phyloP scores from a whole-genome alignment of 2,797 vertebrate genomes.

The Lagocephalus sceleratus region DNA sequence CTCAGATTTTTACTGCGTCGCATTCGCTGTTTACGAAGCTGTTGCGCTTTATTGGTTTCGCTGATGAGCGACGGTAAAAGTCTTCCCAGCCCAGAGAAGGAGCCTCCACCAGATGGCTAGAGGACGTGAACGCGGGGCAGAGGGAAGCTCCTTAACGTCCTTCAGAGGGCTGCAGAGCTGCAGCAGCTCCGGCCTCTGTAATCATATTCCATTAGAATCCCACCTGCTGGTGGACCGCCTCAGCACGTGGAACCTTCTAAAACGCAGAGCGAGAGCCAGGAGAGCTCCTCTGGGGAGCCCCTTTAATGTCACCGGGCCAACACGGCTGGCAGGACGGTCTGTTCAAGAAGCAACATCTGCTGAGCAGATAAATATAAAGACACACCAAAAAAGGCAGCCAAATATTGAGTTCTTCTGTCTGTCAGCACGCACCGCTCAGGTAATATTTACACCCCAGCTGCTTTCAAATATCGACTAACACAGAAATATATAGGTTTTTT shows the following conservation, averaged over 20 bases:
- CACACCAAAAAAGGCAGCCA: not conserved
- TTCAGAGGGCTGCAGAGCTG: slow-evolving; percentile 2
- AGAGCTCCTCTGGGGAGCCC: slow-evolving; percentile 41
- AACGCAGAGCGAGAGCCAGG: slow-evolving; percentile 53
- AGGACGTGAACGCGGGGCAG: not conserved
- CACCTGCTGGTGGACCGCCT: slow-evolving; percentile 60
- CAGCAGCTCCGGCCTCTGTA: slow-evolving; percentile 60
- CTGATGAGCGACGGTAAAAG: not conserved
- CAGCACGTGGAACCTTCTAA: slow-evolving; percentile 58
- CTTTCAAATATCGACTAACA: slow-evolving; percentile 2
- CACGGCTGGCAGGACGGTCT: slow-evolving; percentile 5
- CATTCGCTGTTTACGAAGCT: not conserved
- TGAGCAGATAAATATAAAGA: not conserved
- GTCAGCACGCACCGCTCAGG: not conserved
- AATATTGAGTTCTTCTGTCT: slow-evolving; percentile 1
- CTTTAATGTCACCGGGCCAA: slow-evolving; percentile 62
- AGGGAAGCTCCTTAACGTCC: slow-evolving; percentile 27
- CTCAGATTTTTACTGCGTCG: not conserved
- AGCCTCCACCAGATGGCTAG: not conserved
- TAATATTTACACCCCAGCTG: not conserved
- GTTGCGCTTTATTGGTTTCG: not conserved
- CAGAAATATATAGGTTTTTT: not conserved
- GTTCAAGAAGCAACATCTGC: slow-evolving; percentile 17
- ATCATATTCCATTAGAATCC: slow-evolving; percentile 70
- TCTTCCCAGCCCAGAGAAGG: not conserved